Conservation (phyloP, 2,888 invertebrate genomes). For the Spodoptera littoralis region DNA sequence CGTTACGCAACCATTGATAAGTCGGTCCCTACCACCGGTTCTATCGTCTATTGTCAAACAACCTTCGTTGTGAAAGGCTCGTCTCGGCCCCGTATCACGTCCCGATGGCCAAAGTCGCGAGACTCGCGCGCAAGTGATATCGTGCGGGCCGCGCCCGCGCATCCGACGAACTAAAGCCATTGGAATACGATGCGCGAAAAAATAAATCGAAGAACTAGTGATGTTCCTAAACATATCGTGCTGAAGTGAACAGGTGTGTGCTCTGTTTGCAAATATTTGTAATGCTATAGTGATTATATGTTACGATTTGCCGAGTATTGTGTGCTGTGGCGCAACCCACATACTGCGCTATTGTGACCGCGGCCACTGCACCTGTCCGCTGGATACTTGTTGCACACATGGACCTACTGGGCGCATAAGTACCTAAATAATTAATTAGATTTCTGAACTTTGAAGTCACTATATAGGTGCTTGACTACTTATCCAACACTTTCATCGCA, state of each 20-base stretch:
- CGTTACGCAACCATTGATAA: conserved; percentile 46
- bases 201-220: neutral
- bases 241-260: conserved; percentile 39
- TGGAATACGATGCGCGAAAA: conserved; percentile 33
- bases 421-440: too few relatives aligned
- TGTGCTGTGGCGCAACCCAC: conserved; percentile 24
- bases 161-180: conserved; percentile 1
- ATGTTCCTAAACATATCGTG: conserved; percentile 4
- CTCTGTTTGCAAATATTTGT: conserved; percentile 21
- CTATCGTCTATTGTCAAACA: conserved; percentile 37
- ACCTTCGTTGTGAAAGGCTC: conserved; percentile 57
- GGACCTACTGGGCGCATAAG: conserved; percentile 1
- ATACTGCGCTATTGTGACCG: conserved; percentile 16
- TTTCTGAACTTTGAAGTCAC: too few relatives aligned
- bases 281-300: conserved; percentile 39
- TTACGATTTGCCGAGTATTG: conserved; percentile 23
- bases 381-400: conserved; percentile 1
- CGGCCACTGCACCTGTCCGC: conserved; percentile 18
- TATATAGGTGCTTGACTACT: too few relatives aligned
- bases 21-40: conserved; percentile 31
- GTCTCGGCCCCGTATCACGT: conserved; percentile 34
- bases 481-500: neutral
- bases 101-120: conserved; percentile 44
- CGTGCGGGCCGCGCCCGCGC: conserved; percentile 24
- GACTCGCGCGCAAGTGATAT: conserved; percentile 37